Conservation (phyloP, 2,888 invertebrate genomes). For the Iselma pallidipennis region DNA sequence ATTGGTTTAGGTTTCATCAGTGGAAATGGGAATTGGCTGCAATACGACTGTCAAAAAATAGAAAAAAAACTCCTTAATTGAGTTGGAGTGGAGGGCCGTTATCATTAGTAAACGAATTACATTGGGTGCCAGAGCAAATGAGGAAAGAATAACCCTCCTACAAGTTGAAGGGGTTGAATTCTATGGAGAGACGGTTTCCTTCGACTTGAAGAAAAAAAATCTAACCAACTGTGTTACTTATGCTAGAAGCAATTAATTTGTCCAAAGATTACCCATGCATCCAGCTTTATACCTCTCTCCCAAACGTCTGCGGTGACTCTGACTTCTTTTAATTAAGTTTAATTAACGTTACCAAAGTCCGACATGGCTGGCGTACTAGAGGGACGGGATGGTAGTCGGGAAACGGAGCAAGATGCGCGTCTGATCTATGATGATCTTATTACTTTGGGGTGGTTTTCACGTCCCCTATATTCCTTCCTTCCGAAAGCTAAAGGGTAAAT, state of each 20-base stretch:
- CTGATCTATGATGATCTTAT: slow-evolving; percentile 52
- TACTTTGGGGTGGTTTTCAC: slow-evolving; percentile 30
- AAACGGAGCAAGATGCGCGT: slow-evolving; percentile 24
- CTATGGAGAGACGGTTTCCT: background rate
- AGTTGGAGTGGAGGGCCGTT: slow-evolving; percentile 35
- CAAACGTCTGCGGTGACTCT: slow-evolving; percentile 37
- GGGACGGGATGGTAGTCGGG: slow-evolving; percentile 27
- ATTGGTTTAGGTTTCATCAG: slow-evolving; percentile 10
- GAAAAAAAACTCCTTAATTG: slow-evolving; percentile 32
- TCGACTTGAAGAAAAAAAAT: background rate
- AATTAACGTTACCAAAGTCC: slow-evolving; percentile 59
- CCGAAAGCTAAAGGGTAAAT: slow-evolving; percentile 37
- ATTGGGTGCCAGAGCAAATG: slow-evolving; percentile 38
- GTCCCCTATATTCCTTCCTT: slow-evolving; percentile 1
- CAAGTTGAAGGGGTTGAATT: slow-evolving; percentile 4
- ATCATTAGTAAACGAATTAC: slow-evolving; percentile 33
- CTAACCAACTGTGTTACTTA: slow-evolving; percentile 50
- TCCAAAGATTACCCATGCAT: slow-evolving; percentile 58
- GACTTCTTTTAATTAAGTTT: slow-evolving; percentile 60
- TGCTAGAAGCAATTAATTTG: slow-evolving; percentile 58
- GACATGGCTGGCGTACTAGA: slow-evolving; percentile 48
- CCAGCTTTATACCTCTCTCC: slow-evolving; percentile 52
- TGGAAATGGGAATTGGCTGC: slow-evolving; percentile 5
- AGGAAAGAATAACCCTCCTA: slow-evolving; percentile 41
- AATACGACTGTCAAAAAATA: slow-evolving; percentile 8